Base-by-base conservation (phyloP, 2,888 invertebrate species). In the Tachystola acroxantha region DNA sequence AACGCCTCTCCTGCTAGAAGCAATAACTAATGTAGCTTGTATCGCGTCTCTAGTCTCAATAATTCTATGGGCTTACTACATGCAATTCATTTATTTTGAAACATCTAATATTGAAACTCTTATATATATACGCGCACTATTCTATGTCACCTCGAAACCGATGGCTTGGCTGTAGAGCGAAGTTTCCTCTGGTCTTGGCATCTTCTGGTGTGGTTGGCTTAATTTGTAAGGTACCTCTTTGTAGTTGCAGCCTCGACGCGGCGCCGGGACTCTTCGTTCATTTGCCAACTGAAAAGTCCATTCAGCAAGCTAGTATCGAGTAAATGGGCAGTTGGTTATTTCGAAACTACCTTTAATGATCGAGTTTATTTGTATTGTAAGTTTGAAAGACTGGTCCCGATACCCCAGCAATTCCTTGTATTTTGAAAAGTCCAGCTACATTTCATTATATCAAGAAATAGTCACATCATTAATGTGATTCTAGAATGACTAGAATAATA, bases 211-310 rank as follows among this genome's bases (percentile, higher is more conserved):
- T 11, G 24, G 43, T 36, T 43, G 51, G 47, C 61, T 69, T 71
- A 79, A 81, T 69, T 73, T 76, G 72, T 80, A 71, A 84, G 75
- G 81, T 86, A 86, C 85, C 85, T 85, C 82, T 50, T 69, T 65
- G 59, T 48, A 42, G 49, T 32, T 43, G 46, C 39, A 31, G n/a
- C n/a, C n/a, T n/a, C n/a, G n/a, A n/a, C n/a, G n/a, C n/a, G 42
- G 46, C 40, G 31, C 26, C 32, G 45, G 36, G 36, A 41, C 39
- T 68, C 72, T 64, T 76, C 77, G 51, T 65, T 59, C 61, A 59
- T 55, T 63, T 72, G 62, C 77, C 81, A 82, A 81, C 85, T 85
- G 85, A 86, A 85, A 86, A 86, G 85, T 75, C 85, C 86, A 86
- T 78, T 68, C 68, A 72, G 75, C 70, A 72, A 68, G 76, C 79